Conservation (phyloP, 2,888 invertebrate species). For the Limnephilus auricula region DNA sequence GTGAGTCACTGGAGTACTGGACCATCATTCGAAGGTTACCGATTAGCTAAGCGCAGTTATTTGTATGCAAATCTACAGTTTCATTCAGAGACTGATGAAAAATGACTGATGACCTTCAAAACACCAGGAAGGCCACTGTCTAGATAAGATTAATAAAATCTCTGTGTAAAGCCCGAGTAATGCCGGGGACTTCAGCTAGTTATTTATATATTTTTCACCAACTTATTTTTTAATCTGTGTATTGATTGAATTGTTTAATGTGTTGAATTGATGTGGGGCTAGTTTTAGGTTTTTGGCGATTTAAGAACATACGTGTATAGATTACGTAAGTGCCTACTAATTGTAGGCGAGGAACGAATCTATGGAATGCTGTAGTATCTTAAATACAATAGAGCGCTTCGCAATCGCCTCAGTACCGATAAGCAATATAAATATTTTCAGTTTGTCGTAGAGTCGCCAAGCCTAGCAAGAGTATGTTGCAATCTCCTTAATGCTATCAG, state of each 20-base stretch:
- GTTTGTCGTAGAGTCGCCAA: not conserved
- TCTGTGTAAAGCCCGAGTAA: no score
- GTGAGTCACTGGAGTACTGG: not conserved
- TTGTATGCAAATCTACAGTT: no score
- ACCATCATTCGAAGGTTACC: not conserved
- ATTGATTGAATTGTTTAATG: not conserved
- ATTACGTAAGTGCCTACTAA: not conserved
- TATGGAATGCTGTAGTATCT: not conserved
- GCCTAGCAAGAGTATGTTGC: not conserved
- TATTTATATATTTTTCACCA: not conserved
- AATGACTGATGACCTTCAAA: no score
- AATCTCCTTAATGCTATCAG: not conserved
- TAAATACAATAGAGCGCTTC: not conserved
- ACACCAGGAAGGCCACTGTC: no score
- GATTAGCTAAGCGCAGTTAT: not conserved
- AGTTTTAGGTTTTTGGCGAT: not conserved
- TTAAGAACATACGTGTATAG: not conserved
- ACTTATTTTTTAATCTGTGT: not conserved
- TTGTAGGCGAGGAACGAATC: not conserved
- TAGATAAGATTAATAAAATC: no score
- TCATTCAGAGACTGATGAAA: no score
- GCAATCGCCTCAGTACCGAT: not conserved
- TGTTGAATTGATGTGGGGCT: not conserved
- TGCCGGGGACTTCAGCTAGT: no score
- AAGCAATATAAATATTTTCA: not conserved